Conservation (phyloP, 2,888 invertebrate genomes). For the Scaeva pyrastri region DNA sequence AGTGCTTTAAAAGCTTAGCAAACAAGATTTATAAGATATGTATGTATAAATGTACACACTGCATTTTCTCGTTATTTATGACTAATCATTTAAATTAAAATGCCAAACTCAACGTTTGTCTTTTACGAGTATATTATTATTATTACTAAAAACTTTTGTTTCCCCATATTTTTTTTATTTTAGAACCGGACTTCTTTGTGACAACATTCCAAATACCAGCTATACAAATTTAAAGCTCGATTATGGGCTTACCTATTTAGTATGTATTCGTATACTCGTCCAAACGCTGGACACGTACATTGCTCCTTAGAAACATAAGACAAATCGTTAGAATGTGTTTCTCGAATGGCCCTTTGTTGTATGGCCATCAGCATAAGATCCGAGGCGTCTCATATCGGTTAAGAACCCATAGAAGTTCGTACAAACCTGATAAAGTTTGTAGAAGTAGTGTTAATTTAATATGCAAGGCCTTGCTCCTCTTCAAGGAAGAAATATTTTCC, state of each 20-base stretch:
- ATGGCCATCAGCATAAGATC: conserved; percentile 51
- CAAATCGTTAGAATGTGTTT: conserved; percentile 70
- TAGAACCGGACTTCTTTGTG: conserved; percentile 46
- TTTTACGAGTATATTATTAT: no score
- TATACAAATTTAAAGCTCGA: conserved; percentile 48
- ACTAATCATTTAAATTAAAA: conserved; percentile 16
- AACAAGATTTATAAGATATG: background rate
- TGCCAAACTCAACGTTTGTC: conserved; percentile 31
- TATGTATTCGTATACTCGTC: conserved; percentile 46
- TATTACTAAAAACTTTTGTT: conserved; percentile 6
- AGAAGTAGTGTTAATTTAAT: conserved; percentile 57
- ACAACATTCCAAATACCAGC: conserved; percentile 31
- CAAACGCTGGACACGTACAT: conserved; percentile 66
- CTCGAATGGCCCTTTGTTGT: conserved; percentile 64
- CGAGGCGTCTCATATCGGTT: conserved; percentile 70
- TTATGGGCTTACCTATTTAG: conserved; percentile 58
- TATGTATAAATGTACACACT: background rate
- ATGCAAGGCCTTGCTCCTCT: conserved; percentile 64
- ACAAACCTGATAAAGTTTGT: conserved; percentile 33
- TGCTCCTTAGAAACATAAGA: conserved; percentile 69
- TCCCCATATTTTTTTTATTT: conserved; percentile 25
- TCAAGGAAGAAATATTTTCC: conserved; percentile 72
- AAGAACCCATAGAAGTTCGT: conserved; percentile 48
- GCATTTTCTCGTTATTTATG: background rate
- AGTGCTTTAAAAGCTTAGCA: no score